Conservation (phyloP, 2,113 vertebrate genomes). For the Halichoerus grypus region DNA sequence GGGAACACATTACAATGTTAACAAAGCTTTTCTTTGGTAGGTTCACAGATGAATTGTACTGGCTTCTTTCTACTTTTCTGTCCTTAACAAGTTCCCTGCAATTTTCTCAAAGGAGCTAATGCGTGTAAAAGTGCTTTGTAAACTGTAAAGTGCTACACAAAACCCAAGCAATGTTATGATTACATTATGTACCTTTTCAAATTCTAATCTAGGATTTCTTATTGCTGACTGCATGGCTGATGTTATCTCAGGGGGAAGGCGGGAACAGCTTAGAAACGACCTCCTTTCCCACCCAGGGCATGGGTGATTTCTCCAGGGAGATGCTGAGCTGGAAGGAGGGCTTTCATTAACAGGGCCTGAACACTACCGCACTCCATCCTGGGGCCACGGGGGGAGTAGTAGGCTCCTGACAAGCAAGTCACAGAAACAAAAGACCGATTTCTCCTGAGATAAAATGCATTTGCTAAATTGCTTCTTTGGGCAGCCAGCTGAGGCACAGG, state of each 20-base stretch:
- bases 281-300: not conserved
- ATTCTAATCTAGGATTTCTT: not conserved
- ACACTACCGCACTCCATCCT: not conserved
- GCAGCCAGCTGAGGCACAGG: constrained; percentile 60
- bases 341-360: constrained; percentile 47
- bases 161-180: not conserved
- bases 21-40: constrained; percentile 23
- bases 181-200: constrained; percentile 19
- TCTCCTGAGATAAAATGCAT: constrained; percentile 56
- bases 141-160: constrained; percentile 7
- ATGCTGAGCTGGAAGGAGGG: not conserved
- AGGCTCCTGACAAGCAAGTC: not conserved
- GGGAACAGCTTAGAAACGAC: not conserved
- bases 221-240: constrained; percentile 12
- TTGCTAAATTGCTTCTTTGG: constrained; percentile 74
- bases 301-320: constrained; percentile 57
- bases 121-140: constrained; percentile 8
- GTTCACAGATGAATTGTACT: constrained; percentile 20
- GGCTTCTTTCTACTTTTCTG: constrained; percentile 48
- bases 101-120: constrained; percentile 56
- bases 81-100: constrained; percentile 57
- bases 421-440: constrained; percentile 74
- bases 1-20: not conserved
- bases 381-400: not conserved
- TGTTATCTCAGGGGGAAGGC: constrained; percentile 51